phyloP scores from a whole-genome alignment of 2,888 invertebrate species.

The Saturnia japonica region DNA sequence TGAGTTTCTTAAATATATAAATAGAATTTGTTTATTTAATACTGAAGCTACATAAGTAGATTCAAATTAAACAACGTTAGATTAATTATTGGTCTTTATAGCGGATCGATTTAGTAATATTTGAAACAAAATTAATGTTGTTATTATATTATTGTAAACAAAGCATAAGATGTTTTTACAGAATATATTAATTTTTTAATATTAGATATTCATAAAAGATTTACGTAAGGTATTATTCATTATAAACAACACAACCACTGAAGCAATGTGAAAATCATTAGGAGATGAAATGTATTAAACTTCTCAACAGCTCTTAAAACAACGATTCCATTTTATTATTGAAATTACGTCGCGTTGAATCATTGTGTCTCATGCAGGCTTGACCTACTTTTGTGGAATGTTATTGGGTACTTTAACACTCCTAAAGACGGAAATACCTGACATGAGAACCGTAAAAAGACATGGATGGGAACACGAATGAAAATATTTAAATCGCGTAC shows the following conservation, averaged over 20 bases:
- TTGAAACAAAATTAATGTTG: no score
- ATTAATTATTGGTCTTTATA: no score
- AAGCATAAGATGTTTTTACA: not conserved
- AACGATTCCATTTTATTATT: constrained; percentile 1
- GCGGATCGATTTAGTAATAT: no score
- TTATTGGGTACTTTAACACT: constrained; percentile 31
- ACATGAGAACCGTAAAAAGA: not conserved
- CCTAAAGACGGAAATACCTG: constrained; percentile 30
- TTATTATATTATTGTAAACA: no score
- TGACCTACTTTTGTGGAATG: constrained; percentile 27
- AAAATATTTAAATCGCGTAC: not conserved
- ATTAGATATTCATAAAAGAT: not conserved
- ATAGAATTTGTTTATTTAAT: no score
- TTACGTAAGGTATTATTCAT: not conserved
- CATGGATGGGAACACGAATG: not conserved
- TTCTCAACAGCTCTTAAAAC: not conserved
- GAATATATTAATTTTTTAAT: not conserved
- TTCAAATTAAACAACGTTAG: no score
- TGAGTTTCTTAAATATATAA: no score
- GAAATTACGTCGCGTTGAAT: constrained; percentile 1
- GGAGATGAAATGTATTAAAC: not conserved
- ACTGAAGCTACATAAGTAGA: no score
- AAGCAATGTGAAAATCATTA: not conserved
- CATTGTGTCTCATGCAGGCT: not conserved
- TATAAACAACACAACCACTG: not conserved